A percentile compares a stretch with the other conserved stretches of the same genome.
phyloP scores from a whole-genome alignment of 2,888 invertebrate species.

The Rhamphomyia laevipes region DNA sequence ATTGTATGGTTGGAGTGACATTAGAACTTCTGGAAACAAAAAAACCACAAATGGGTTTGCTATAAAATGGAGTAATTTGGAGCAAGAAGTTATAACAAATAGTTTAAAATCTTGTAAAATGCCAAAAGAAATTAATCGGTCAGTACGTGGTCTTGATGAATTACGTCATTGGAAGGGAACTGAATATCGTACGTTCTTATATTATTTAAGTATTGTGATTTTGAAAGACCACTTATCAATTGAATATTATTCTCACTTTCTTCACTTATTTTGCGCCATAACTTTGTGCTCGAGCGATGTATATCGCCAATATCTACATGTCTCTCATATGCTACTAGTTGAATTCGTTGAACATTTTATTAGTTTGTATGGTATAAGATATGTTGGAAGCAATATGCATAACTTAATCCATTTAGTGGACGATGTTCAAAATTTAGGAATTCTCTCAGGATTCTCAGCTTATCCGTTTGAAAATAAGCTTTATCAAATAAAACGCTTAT shows the following conservation, averaged over 20 bases:
- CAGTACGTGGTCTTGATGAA: slow-evolving; percentile 1
- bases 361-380: no score
- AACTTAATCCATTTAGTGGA: no score
- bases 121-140: not conserved
- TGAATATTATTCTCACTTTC: not conserved
- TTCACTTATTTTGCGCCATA: slow-evolving; percentile 3
- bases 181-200: slow-evolving; percentile 3
- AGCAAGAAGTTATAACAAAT: not conserved
- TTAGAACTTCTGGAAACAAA: not conserved
- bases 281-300: slow-evolving; percentile 2
- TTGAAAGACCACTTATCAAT: slow-evolving; percentile 3
- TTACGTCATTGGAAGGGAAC: slow-evolving; percentile 5
- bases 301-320: no score
- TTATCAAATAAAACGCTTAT: no score
- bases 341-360: no score
- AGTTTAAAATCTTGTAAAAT: not conserved
- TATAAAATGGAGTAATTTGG: not conserved
- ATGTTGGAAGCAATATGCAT: no score
- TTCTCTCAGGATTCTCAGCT: no score
- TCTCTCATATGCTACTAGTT: no score
- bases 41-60: not conserved
- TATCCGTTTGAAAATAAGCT: no score
- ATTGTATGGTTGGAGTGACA: not conserved
- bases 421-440: no score
- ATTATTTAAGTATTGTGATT: slow-evolving; percentile 1